phyloP scores from a whole-genome alignment of 2,113 vertebrate species.

The Rynchops niger region DNA sequence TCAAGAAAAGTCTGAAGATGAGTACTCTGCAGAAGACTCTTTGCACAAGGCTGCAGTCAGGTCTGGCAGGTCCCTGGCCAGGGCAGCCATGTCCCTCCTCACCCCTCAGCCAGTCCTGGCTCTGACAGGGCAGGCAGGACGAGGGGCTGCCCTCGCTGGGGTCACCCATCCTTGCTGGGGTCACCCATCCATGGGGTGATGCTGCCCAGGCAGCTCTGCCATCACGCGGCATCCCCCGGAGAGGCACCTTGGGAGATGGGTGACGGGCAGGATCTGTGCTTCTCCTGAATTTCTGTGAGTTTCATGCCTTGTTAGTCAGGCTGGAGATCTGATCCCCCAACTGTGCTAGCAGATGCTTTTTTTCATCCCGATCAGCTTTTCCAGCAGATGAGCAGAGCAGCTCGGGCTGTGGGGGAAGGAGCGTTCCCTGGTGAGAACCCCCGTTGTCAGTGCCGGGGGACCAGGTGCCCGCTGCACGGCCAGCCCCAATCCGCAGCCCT shows the following conservation, averaged over 20 bases:
- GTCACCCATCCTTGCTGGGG: fast-evolving
- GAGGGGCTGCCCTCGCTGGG: background rate
- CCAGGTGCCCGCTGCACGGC: fast-evolving
- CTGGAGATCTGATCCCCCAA: background rate
- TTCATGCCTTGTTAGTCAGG: fast-evolving
- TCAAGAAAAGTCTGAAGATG: background rate
- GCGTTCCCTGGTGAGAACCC: background rate
- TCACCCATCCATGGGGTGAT: fast-evolving
- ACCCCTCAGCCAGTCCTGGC: fast-evolving
- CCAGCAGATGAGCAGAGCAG: background rate
- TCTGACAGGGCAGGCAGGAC: background rate
- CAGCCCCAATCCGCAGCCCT: background rate
- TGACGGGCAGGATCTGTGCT: background rate
- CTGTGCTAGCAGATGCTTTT: background rate
- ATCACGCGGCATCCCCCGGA: fast-evolving
- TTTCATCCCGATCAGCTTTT: background rate
- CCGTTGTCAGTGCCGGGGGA: background rate
- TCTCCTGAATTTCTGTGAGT: fast-evolving
- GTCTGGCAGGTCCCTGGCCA: background rate
- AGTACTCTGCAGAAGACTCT: fast-evolving
- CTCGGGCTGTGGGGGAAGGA: too few species aligned
- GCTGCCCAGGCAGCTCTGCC: background rate
- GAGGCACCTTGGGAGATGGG: fast-evolving
- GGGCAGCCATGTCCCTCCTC: fast-evolving
- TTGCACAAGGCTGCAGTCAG: background rate